phyloP scores from a whole-genome alignment of 1,140 invertebrate genomes.

The Medauroidea extradentata region DNA sequence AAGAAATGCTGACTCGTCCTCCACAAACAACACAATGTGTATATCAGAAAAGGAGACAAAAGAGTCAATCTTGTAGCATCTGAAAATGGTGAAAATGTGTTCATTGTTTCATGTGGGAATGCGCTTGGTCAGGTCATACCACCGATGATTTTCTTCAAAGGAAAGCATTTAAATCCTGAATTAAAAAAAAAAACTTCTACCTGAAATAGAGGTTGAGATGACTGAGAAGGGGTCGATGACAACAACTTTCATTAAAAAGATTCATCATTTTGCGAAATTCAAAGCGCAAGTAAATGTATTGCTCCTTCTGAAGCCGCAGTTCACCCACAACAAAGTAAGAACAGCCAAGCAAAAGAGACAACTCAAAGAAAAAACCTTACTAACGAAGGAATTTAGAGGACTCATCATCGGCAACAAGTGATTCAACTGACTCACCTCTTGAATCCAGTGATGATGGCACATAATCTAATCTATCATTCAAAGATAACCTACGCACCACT shows the following conservation, averaged over 20 bases:
- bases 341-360: too few species aligned
- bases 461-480: too few species aligned
- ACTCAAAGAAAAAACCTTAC: too few species aligned
- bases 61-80: conserved; percentile 36
- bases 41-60: conserved; percentile 35
- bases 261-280: conserved; percentile 34
- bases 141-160: conserved; percentile 42
- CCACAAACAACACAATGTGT: conserved; percentile 36
- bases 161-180: conserved; percentile 32
- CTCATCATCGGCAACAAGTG: too few species aligned
- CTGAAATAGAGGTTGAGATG: conserved; percentile 30
- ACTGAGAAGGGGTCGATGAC: conserved; percentile 40
- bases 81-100: conserved; percentile 42
- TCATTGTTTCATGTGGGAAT: conserved; percentile 38
- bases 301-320: conserved; percentile 22
- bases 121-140: conserved; percentile 34
- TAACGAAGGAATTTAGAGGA: too few species aligned
- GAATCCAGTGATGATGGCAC: too few species aligned
- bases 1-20: conserved; percentile 42
- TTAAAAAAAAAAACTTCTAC: conserved; percentile 34
- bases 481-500: too few species aligned
- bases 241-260: conserved; percentile 32
- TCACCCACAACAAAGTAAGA: too few species aligned
- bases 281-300: conserved; percentile 29
- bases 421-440: too few species aligned